Conservation (phyloP, 2,797 vertebrate species). For the Anguilla marmorata region DNA sequence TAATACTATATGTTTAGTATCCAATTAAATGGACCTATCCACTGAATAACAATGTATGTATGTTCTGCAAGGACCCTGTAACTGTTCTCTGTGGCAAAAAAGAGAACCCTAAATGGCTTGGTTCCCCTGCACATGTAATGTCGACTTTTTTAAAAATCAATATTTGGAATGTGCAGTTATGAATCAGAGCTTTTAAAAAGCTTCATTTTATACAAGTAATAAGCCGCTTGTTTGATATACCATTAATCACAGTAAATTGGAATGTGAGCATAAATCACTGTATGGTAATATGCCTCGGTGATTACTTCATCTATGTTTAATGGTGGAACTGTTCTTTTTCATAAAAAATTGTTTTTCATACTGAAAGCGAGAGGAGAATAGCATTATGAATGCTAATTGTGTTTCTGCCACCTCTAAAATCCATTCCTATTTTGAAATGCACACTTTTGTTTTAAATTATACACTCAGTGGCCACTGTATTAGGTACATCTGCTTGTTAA, state of each 20-base stretch:
- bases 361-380: not conserved
- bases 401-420: not conserved
- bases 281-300: not conserved
- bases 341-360: not conserved
- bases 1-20: too few species aligned
- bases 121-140: not conserved
- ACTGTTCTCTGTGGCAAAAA: not conserved
- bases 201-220: constrained; percentile 8
- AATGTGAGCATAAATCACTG: not conserved
- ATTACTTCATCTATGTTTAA: not conserved
- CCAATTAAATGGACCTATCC: too few species aligned
- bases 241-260: not conserved
- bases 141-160: not conserved
- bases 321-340: not conserved
- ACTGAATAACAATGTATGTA: not conserved
- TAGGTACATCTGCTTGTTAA: too few species aligned
- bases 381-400: not conserved
- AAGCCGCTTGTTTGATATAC: not conserved
- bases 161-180: not conserved
- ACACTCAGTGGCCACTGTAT: not conserved
- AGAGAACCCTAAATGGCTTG: not conserved
- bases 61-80: not conserved
- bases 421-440: not conserved
- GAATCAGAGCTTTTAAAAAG: not conserved
- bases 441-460: not conserved